Evolutionary conservation across 2,113 vertebrate genomes (phyloP), one percentile per base, ranked within the genome.

Genomic region (Urocitellus parryii): DNA sequence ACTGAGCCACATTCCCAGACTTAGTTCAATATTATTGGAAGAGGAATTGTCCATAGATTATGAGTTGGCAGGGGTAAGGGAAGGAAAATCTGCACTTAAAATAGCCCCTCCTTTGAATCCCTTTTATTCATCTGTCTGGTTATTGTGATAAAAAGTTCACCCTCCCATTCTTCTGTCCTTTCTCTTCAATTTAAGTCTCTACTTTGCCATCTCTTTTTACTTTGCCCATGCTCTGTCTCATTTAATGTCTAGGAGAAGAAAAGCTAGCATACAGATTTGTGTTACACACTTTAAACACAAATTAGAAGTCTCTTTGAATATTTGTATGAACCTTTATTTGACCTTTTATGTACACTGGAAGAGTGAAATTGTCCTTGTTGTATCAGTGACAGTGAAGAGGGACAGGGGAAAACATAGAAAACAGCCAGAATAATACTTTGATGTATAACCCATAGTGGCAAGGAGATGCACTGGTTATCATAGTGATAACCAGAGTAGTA

Each of bases 321-420:
- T 92, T 82, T 90, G 42, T n/a, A n/a, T 76, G 29, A 84, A 24
- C 24, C 20, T 76, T 94, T 93, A 96, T 91, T 96, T 95, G 25
- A 72, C 61, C 42, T 97, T 84, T 22, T 68, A 1, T 76, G 45
- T 76, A 81, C 70, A 82, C 74, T 56, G 24, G 22, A 95, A 68
- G 45, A 65, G 17, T 90, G 27, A 86, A 93, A 81, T 34, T 67
- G 7, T 48, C 51, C 1, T 92, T 61, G 39, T 0, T 37, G 9
- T 87, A 56, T 63, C 45, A 67, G 17, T 81, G 81, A 92, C 51
- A 92, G 29, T n/a, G 39, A 95, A 73, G 51, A 93, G 68, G 25
- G n/a, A 4, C 39, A 77, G 32, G 61, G 25, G 7, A 76, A 96
- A 91, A 51, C 29, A 91, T 5, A 77, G 74, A 88, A 90, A 78